A percentile compares a stretch with the other conserved stretches of the same genome.
Conservation (phyloP, 2,888 invertebrate species). For the Drosophila eohydei region DNA sequence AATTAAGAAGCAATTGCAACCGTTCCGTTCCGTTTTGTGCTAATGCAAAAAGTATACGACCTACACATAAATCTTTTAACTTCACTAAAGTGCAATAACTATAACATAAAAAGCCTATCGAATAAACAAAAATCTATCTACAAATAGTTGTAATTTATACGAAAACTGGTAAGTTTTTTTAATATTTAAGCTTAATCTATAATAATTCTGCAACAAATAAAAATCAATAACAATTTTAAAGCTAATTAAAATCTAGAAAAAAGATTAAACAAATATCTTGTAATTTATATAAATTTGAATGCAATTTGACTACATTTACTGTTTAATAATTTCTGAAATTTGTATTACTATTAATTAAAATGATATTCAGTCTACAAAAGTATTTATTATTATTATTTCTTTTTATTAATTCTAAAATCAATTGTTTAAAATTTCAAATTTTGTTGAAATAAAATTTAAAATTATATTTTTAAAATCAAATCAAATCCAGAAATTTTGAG, state of each 20-base stretch:
- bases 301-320: no score
- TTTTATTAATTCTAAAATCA: no score
- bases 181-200: not conserved
- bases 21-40: slow-evolving; percentile 75
- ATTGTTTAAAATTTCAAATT: no score
- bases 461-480: no score
- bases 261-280: not conserved
- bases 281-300: not conserved
- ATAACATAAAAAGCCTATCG: slow-evolving; percentile 5
- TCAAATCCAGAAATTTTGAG: no score
- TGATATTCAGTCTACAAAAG: no score
- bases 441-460: no score
- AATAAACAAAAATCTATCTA: slow-evolving; percentile 2
- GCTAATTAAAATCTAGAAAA: no score
- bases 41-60: slow-evolving; percentile 77
- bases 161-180: slow-evolving; percentile 32
- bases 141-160: not conserved
- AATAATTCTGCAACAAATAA: no score
- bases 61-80: slow-evolving; percentile 41
- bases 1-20: slow-evolving; percentile 52
- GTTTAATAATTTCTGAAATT: no score
- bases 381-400: no score
- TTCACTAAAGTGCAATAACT: slow-evolving; percentile 55
- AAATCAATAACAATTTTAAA: not conserved
- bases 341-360: no score